Percentiles rank a stretch among this genome's conserved stretches.
phyloP scores from a whole-genome alignment of 2,113 vertebrate genomes.

The Lophura nycthemera region DNA sequence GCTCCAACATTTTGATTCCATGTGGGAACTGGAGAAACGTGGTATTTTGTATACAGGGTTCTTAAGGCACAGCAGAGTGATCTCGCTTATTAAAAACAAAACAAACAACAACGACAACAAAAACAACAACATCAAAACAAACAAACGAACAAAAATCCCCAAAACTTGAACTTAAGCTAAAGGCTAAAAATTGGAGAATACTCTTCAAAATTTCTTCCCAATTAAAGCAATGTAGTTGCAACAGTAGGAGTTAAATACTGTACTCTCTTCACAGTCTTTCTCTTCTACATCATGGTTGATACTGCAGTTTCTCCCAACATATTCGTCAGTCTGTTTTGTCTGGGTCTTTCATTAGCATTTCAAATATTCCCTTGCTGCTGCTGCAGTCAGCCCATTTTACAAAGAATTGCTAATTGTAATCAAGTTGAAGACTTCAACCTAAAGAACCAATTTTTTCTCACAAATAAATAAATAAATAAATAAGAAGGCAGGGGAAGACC shows the following conservation, averaged over 20 bases:
- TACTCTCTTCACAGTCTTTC: background rate
- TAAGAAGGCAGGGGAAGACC: background rate
- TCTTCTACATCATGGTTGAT: conserved; percentile 2
- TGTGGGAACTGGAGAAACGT: background rate
- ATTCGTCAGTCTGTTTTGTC: conserved; percentile 30
- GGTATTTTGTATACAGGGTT: background rate
- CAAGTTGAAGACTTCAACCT: background rate
- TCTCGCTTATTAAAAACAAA: background rate
- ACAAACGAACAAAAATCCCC: too few species aligned
- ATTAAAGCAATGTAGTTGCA: fast-evolving
- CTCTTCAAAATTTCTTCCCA: background rate
- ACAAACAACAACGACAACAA: background rate
- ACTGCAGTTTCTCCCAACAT: background rate
- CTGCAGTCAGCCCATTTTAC: background rate
- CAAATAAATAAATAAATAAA: too few species aligned
- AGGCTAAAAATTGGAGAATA: background rate
- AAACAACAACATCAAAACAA: too few species aligned
- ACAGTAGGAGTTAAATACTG: background rate
- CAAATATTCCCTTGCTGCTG: background rate
- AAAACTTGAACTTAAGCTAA: background rate
- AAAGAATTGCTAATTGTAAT: background rate
- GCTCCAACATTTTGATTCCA: conserved; percentile 2
- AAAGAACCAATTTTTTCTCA: background rate
- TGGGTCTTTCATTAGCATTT: conserved; percentile 27
- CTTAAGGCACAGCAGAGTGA: background rate